Base-by-base conservation (phyloP, 2,113 vertebrate genomes). In the Eurypyga helias region DNA sequence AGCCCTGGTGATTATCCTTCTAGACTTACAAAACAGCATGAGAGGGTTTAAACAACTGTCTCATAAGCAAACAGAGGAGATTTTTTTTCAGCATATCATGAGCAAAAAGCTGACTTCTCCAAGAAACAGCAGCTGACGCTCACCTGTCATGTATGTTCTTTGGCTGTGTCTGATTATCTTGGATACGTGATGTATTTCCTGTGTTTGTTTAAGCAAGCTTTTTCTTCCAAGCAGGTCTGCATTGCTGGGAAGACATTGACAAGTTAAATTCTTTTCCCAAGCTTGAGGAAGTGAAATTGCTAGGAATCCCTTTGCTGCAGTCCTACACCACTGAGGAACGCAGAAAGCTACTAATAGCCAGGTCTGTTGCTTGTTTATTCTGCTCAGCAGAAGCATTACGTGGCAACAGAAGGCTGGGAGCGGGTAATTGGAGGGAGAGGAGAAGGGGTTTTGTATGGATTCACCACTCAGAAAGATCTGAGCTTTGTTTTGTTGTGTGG, bases 181-280 rank as follows among this genome's bases (percentile, higher is more conserved):
- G 80, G 84, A 54, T 87, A 71, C 64, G 3, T 2, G 45, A 51
- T 51, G n/a, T 91, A 20, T 76, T 91, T 43, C 33, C 19, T 83
- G 55, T 71, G 77, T 85, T 94, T 91, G 66, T 91, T 96, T 95
- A 96, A 97, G 87, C 26, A 55, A 25, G 62, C 46, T 86, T 73
- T 96, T 97, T 97, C 54, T 96, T 84, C 87, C 38, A 79, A 98
- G 91, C 98, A 99, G 99, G 99, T 97, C 98, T 99, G 60, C 98
- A 98, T 55, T 97, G 97, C 82, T 99, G 99, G 99, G 98, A 99
- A 94, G 99, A 99, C 96, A 99, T 99, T 62, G 99, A 99, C 96
- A 99, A 99, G 95, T 97, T 99, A 80, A 99, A 99, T 95, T 99
- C 98, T 94, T 99, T 99, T 79, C 99, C 99, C 12, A 99, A 99